Base-by-base conservation (phyloP, 2,113 vertebrate genomes). In the Actenoides hombroni region DNA sequence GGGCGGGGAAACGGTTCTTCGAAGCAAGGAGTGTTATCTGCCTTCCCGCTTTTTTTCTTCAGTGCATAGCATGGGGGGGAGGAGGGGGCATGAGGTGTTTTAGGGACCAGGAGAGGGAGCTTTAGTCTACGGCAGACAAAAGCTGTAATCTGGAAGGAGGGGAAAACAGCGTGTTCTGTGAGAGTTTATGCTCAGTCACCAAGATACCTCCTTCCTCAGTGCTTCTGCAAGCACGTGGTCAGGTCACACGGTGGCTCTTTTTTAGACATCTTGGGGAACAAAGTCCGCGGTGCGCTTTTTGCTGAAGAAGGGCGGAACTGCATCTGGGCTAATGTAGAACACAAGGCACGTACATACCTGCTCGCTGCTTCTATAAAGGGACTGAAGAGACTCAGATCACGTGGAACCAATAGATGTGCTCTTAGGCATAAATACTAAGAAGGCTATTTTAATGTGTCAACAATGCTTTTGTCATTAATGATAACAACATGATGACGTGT, bases 41-140 rank as follows among this genome's bases (percentile, higher is more conserved):
- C 68, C 67, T 76, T 80, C 68, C 82, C 83, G 57, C 87, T 85
- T 60, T 49, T 51, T 39, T 1, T 51, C 15, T 40, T 40, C 53
- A 6, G 8, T 53, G 60, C 31, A 0, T 46, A 29, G 68, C 51
- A 0, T 57, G 0, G 14, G 6, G n/a, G 8, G 48, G 14, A 5
- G n/a, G 6, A 42, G 69, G 49, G 35, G 16, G 63, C 25, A 49
- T 69, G 88, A 88, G 64, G 71, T 46, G 92, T 86, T 63, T 15
- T 49, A 39, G 39, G 88, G 83, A 84, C 95, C 95, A 78, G 91
- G 94, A 96, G 96, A 97, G 95, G 96, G 96, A 95, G 96, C 95
- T 96, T 94, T 64, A 92, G 40, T 48, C 57, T 69, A 7, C 33
- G 11, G 59, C 39, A 40, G 59, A 85, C 57, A 75, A 93, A 77